phyloP scores from a whole-genome alignment of 2,797 vertebrate species.

The Melanotaenia parkinsoni region DNA sequence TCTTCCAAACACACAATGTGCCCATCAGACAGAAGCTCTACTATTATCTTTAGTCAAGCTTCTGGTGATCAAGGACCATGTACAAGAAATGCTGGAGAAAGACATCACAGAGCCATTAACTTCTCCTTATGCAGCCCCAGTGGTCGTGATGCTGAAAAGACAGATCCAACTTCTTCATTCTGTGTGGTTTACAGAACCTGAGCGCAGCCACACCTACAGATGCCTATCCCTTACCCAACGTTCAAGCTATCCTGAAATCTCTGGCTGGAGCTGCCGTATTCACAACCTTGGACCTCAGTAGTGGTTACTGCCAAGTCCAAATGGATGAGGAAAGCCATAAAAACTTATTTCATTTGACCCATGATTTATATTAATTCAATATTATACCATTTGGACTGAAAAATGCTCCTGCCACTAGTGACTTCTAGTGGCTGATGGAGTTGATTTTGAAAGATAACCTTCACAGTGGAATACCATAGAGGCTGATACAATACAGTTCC shows the following conservation, averaged over 20 bases:
- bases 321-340: not conserved
- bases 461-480: constrained; percentile 5
- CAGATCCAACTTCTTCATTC: not conserved
- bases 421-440: not conserved
- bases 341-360: no score
- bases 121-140: not conserved
- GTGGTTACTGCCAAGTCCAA: not conserved
- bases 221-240: not conserved
- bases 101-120: not conserved
- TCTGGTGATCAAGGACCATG: not conserved
- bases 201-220: not conserved
- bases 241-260: not conserved
- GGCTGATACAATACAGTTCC: constrained; percentile 4
- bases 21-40: not conserved
- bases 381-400: not conserved
- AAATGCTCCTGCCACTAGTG: not conserved
- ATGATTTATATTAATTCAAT: not conserved
- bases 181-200: not conserved
- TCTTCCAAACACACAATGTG: not conserved
- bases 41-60: not conserved
- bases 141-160: not conserved
- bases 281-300: not conserved
- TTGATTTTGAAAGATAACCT: not conserved
- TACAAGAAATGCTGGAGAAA: not conserved
- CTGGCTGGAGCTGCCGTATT: not conserved